These are phyloP conservation scores for Dasyornis broadbenti DNA, from an alignment of 2,113 vertebrate species.

Conservation along the genomic window DNA sequence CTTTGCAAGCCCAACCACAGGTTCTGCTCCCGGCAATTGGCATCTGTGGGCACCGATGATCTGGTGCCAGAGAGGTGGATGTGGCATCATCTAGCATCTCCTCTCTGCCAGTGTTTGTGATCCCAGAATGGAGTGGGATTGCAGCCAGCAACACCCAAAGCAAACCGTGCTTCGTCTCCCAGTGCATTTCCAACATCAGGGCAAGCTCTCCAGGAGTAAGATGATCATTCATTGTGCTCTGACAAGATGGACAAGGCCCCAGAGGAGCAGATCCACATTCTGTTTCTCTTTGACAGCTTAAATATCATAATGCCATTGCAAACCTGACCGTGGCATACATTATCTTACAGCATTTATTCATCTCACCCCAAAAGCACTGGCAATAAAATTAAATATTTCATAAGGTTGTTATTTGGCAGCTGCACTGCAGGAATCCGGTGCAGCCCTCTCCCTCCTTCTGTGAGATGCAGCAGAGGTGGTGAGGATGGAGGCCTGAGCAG, in stretches of 20 bases:
- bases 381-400: background rate
- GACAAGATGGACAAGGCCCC: background rate
- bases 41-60: accelerated
- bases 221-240: accelerated
- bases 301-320: background rate
- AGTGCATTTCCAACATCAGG: background rate
- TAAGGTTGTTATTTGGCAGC: background rate
- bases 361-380: background rate
- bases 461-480: background rate
- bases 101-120: background rate
- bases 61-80: background rate
- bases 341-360: background rate
- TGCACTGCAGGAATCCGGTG: background rate
- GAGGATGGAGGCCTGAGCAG: background rate
- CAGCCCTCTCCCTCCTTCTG: background rate
- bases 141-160: background rate
- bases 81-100: background rate
- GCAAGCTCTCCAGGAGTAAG: background rate
- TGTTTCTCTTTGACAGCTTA: background rate
- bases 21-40: background rate
- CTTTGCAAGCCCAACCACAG: background rate
- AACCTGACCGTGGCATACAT: accelerated
- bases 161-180: background rate
- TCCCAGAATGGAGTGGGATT: background rate
- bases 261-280: background rate